Evolutionary conservation across 2,888 invertebrate genomes (phyloP).

Genomic region (Diloba caeruleocephala): DNA sequence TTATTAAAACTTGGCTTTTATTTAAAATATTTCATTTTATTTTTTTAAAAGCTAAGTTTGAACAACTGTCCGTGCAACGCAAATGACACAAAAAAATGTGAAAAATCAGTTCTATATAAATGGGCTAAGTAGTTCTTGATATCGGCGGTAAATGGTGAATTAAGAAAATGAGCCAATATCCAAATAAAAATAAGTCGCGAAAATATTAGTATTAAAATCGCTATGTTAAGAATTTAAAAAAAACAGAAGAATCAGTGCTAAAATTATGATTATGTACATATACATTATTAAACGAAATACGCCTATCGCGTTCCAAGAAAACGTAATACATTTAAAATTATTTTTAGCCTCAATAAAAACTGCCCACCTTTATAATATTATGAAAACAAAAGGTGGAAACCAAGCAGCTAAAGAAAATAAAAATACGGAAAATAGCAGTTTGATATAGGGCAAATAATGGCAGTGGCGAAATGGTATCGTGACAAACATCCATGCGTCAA

Average conservation of each 20-base stretch:
- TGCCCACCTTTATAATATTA: neutral
- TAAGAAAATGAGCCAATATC: conserved; percentile 40
- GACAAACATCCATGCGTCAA: conserved; percentile 87
- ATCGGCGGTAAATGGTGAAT: conserved; percentile 50
- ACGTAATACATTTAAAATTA: neutral
- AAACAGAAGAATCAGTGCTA: no score
- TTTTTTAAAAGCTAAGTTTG: no score
- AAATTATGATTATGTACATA: no score
- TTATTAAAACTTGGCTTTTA: no score
- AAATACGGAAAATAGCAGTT: conserved; percentile 53
- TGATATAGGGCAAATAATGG: conserved; percentile 67
- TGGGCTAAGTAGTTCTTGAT: conserved; percentile 63
- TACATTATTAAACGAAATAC: no score
- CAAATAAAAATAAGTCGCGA: conserved; percentile 26
- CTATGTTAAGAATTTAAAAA: no score
- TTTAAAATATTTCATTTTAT: no score
- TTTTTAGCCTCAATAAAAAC: neutral
- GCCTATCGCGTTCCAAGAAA: neutral
- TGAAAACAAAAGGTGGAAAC: conserved; percentile 20
- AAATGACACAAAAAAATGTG: conserved; percentile 46
- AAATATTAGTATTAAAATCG: no score
- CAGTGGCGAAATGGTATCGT: conserved; percentile 84
- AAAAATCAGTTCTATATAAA: conserved; percentile 57
- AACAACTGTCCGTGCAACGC: conserved; percentile 25
- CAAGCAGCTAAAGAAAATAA: conserved; percentile 25